Evolutionary conservation across 2,797 vertebrate genomes (phyloP), one percentile per base, ranked within the genome.

Genomic region (Gastrophryne carolinensis): DNA sequence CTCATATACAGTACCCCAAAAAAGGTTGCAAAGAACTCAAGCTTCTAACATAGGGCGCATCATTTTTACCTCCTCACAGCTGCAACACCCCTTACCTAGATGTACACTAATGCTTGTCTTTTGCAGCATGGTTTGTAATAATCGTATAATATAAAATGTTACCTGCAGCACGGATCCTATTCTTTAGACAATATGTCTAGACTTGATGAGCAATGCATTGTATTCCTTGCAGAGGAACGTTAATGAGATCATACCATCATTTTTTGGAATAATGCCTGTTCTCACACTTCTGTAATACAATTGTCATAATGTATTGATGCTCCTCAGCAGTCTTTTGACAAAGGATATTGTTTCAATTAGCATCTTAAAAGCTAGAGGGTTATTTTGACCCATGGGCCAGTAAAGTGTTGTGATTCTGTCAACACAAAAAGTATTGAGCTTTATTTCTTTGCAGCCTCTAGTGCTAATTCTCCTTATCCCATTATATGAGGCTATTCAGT

Each of bases 251-350:
- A 65, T 72, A 78, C 61, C 58, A 21, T 78, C 53, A 39, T 63
- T 70, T n/a, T 70, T 72, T 71, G 58, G 60, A 78, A 71, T 78
- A 72, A 72, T 78, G 75, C 68, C 68, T 72, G 41, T 72, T 78
- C 75, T 78, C 68, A 78, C 66, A 71, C 68, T 72, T 78, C 68
- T 66, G 32, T 72, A 78, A 78, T 78, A 53, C 68, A 78, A 78
- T 78, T 78, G 53, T 72, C 75, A 78, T 78, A 66, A 78, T 78
- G 63, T 78, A 78, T 78, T 78, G 75, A 78, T 77, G 67, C 37
- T 71, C 56, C 56, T 77, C 68, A 50, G 61, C 61, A 72, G 68
- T 72, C 68, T 72, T 78, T 65, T 78, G 68, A 72, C 52, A 66
- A 53, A 62, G 58, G 52, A 72, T 72, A 72, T 72, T 78, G 75